phyloP scores from a whole-genome alignment of 1,140 invertebrate genomes.

The Neuroterus valhalla region DNA sequence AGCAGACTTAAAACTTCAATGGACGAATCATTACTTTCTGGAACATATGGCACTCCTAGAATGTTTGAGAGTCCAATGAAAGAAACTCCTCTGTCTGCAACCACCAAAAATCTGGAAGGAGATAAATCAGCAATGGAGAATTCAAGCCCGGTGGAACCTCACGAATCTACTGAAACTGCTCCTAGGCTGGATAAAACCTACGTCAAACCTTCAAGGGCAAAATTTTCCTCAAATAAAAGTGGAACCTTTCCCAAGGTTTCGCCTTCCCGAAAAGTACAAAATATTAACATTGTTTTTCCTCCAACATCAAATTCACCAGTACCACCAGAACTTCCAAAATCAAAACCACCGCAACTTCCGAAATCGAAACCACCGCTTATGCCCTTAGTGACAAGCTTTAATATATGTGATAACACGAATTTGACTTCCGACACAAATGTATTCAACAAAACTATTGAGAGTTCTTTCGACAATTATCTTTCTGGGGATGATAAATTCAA shows the following conservation, averaged over 20 bases:
- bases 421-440: not conserved
- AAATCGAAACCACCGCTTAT: no score
- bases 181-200: no score
- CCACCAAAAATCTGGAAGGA: not conserved
- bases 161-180: no score
- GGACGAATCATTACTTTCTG: no score
- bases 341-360: no score
- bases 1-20: no score
- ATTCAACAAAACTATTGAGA: not conserved
- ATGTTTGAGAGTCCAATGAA: no score
- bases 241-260: conserved; percentile 50
- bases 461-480: not conserved
- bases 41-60: no score
- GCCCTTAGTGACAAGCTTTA: not conserved
- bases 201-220: no score
- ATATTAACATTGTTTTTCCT: conserved; percentile 52
- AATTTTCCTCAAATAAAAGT: conserved; percentile 18
- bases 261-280: conserved; percentile 51
- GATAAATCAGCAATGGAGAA: not conserved
- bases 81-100: not conserved
- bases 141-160: no score
- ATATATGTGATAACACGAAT: not conserved
- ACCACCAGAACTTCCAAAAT: no score
- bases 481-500: not conserved
- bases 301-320: not conserved